These are phyloP conservation scores for Pomatorhinus ruficollis DNA, from an alignment of 2,113 vertebrate species.

Conservation along the genomic window DNA sequence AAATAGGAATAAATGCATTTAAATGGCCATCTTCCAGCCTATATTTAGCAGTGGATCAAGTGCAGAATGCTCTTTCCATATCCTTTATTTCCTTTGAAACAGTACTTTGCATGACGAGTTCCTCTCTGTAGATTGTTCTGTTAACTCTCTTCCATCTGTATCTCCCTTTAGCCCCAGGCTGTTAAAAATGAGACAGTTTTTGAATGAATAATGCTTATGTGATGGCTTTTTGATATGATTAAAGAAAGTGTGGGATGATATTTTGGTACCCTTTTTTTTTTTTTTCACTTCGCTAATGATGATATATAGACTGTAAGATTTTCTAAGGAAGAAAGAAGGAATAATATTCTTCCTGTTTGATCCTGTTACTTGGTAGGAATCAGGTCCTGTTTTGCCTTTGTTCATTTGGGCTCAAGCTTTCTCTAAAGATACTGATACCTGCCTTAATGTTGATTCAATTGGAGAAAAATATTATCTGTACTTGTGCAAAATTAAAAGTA, in stretches of 20 bases:
- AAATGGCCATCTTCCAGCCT: constrained; percentile 8
- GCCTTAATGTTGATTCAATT: neutral
- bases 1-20: constrained; percentile 20
- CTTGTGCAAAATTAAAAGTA: neutral
- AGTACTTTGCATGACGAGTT: constrained; percentile 17
- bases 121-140: constrained; percentile 21
- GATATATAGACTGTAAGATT: neutral
- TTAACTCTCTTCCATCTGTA: constrained; percentile 45
- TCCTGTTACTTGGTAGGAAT: neutral
- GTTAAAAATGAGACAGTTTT: constrained; percentile 50
- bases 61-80: neutral
- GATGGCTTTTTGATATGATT: constrained; percentile 50
- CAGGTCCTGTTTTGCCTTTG: neutral
- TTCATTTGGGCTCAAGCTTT: neutral
- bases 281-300: neutral
- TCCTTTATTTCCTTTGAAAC: constrained; percentile 49
- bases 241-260: constrained; percentile 45
- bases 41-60: constrained; percentile 32
- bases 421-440: neutral
- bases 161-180: constrained; percentile 41
- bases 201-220: constrained; percentile 57
- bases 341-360: neutral
- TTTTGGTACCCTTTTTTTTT: constrained; percentile 27
- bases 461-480: neutral
- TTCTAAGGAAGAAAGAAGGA: neutral